Percentiles rank a stretch among this genome's conserved stretches.
Evolutionary conservation across 2,888 invertebrate species (phyloP).

Genomic region (Eupithecia pulchellata): DNA sequence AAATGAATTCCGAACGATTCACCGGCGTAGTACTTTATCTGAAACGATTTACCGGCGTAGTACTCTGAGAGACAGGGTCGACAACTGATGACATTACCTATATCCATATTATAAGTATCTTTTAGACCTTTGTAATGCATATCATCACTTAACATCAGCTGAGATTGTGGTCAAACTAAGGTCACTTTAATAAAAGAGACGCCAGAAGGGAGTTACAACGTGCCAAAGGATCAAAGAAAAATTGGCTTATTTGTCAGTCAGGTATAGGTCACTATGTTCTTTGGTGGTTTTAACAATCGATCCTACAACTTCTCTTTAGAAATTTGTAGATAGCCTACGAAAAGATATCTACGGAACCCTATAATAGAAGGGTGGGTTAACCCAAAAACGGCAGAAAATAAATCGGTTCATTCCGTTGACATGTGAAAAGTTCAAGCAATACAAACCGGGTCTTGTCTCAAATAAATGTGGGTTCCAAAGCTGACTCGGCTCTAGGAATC

Average conservation of each 20-base stretch:
- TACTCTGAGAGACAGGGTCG: too few relatives aligned
- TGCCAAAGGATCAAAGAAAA: too few relatives aligned
- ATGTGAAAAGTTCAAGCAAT: conserved; percentile 29
- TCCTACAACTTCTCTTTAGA: background rate
- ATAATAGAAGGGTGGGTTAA: conserved; percentile 3
- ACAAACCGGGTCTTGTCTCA: conserved; percentile 25
- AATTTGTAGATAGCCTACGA: background rate
- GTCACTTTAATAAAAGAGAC: background rate
- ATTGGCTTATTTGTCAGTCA: too few relatives aligned
- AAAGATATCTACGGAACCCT: background rate
- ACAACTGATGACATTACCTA: too few relatives aligned
- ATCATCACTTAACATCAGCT: background rate
- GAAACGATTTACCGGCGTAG: background rate
- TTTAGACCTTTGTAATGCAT: background rate
- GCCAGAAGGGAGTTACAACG: background rate
- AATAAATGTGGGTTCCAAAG: conserved; percentile 28
- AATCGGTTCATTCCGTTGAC: conserved; percentile 21
- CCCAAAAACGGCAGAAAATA: conserved; percentile 14
- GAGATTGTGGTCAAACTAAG: background rate
- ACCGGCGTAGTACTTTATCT: background rate
- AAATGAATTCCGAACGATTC: background rate
- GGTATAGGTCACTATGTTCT: background rate
- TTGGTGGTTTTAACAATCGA: background rate
- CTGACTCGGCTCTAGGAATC: conserved; percentile 34
- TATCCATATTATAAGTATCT: too few relatives aligned